Conservation (phyloP, 2,888 invertebrate species). For the Cynaeus angustus region DNA sequence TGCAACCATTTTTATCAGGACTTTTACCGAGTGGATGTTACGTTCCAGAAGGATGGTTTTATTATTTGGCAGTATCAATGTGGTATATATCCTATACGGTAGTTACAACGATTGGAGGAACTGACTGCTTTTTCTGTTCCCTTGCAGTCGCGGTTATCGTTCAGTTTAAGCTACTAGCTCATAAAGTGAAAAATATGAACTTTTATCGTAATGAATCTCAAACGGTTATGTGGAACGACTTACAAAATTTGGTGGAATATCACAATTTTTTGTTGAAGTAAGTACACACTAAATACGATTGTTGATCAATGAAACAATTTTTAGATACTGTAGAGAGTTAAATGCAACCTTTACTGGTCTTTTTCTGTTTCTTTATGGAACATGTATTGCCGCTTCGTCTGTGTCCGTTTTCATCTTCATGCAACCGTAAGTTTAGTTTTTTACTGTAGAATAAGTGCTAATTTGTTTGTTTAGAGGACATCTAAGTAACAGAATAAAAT, state of each 20-base stretch:
- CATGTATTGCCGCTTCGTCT: not conserved
- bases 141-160: not conserved
- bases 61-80: not conserved
- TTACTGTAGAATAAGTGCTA: too few relatives aligned
- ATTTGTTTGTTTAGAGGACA: not conserved
- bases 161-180: conserved; percentile 5
- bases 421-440: conserved; percentile 25
- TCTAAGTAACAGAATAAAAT: conserved; percentile 1
- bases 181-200: not conserved
- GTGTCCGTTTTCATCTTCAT: conserved; percentile 16
- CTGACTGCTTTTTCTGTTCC: conserved; percentile 8
- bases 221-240: not conserved
- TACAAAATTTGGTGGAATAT: not conserved
- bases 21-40: conserved; percentile 1
- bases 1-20: conserved; percentile 19
- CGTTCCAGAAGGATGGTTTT: conserved; percentile 25
- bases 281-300: too few relatives aligned
- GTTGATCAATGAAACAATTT: not conserved
- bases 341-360: not conserved
- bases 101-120: not conserved
- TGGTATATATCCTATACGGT: conserved; percentile 9
- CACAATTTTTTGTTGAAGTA: conserved; percentile 11
- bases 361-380: not conserved
- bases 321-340: not conserved
- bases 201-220: not conserved